These are phyloP conservation scores for Circaetus cinerascens DNA, from an alignment of 2,113 vertebrate species.

Conservation along the genomic window DNA sequence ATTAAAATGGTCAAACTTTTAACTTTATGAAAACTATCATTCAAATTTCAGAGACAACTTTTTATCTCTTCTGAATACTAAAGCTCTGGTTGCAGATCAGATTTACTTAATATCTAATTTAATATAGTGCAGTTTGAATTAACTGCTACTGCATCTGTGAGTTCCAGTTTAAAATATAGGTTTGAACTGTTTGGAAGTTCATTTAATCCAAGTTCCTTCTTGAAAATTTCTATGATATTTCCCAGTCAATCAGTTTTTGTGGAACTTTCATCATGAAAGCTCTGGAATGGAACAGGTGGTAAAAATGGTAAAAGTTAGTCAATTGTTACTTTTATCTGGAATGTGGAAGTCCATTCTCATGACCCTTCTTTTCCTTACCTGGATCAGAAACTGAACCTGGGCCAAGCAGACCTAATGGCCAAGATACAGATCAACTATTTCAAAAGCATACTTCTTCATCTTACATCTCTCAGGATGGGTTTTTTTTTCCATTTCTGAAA, in stretches of 20 bases:
- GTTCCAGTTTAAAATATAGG: not conserved
- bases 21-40: not conserved
- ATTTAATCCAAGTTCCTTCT: not conserved
- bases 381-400: not conserved
- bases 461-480: not conserved
- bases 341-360: not conserved
- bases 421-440: not conserved
- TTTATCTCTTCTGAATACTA: not conserved
- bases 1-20: not conserved
- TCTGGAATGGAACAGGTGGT: not conserved
- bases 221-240: not conserved
- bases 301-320: not conserved
- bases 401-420: not conserved
- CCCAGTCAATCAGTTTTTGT: not conserved
- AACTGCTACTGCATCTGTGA: not conserved
- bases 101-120: not conserved
- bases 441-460: not conserved
- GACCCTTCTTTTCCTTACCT: not conserved
- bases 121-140: not conserved
- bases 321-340: not conserved
- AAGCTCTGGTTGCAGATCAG: not conserved
- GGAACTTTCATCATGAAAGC: not conserved
- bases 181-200: not conserved
- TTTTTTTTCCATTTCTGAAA: not conserved
- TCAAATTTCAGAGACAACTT: not conserved